Conservation (phyloP, 2,113 vertebrate genomes). For the Peromyscus maniculatus region DNA sequence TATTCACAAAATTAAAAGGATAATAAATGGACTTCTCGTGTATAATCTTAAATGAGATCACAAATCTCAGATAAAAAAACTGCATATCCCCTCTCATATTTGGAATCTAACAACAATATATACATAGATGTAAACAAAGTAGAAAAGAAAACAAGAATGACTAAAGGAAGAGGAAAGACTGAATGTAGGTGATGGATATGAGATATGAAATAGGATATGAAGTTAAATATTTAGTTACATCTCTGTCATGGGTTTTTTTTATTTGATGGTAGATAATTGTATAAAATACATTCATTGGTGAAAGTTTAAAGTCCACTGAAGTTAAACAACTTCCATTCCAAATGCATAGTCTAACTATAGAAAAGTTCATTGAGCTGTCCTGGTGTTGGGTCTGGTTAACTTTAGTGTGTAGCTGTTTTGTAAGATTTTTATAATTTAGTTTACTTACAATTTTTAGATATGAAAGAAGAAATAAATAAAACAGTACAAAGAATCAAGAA, state of each 20-base stretch:
- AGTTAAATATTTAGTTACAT: neutral
- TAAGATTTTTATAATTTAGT: neutral
- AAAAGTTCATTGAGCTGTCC: neutral
- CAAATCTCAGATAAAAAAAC: neutral
- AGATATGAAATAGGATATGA: neutral
- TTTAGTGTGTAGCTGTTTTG: neutral
- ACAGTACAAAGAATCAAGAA: neutral
- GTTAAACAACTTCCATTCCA: neutral
- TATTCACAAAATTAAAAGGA: no score
- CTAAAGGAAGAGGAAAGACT: neutral
- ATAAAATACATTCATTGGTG: neutral
- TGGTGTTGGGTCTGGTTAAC: neutral
- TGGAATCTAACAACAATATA: neutral
- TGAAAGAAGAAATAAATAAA: neutral
- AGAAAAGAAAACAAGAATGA: neutral
- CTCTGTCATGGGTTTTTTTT: neutral
- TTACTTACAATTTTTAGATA: neutral
- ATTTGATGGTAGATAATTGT: neutral
- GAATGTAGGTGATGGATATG: neutral
- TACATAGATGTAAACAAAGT: neutral
- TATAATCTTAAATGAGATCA: no score
- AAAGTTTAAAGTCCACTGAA: neutral
- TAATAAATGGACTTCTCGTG: no score
- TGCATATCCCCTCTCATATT: neutral
- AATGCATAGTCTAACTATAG: neutral